Evolutionary conservation across 1,140 invertebrate genomes (phyloP), one percentile per base, ranked within the genome.

Genomic region (Leptinotarsa texana): DNA sequence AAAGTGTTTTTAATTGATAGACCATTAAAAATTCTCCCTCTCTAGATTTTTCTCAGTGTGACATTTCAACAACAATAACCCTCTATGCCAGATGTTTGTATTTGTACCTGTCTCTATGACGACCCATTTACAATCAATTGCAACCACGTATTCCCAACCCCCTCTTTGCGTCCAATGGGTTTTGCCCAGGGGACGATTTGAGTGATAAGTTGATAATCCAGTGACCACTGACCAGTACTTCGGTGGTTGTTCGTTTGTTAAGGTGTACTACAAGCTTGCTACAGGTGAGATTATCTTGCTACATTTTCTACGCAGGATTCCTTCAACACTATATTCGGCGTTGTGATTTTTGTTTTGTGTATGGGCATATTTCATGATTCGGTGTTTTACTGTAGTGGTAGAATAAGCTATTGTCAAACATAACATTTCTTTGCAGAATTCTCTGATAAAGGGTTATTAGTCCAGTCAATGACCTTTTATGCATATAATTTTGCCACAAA

Each of bases 71-170:
- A 22, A 65, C 27, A 65, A 65, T 65, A 22, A 21, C 63, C 63
- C 21, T 17, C 4, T 21, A 65, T 15, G 11, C 21, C 51, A 21
- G 13, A 18, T 82, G 82, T 83, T 83, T 83, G 82, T 83, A 83
- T 83, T 80, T 68, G 75, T 72, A 78, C 70, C 73, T 70, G 79
- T 83, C 75, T 69, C 82, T 81, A 83, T 83, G 82, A 79, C 81
- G 74, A 83, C 82, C 76, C 74, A 57, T 74, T 74, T 78, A 80
- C 82, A 83, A 83, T 83, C 82, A 83, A 82, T 83, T 82, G 81
- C 76, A 69, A 78, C 80, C 82, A 83, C 82, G 82, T 83, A 82
- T 65, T 49, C 63, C 68, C 74, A 18, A 70, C 74, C 79, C 77
- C 77, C 75, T 72, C 72, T 68, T 78, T 47, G 73, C 71, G 77